phyloP scores from a whole-genome alignment of 2,888 invertebrate genomes.

The Epinotia brunnichana region DNA sequence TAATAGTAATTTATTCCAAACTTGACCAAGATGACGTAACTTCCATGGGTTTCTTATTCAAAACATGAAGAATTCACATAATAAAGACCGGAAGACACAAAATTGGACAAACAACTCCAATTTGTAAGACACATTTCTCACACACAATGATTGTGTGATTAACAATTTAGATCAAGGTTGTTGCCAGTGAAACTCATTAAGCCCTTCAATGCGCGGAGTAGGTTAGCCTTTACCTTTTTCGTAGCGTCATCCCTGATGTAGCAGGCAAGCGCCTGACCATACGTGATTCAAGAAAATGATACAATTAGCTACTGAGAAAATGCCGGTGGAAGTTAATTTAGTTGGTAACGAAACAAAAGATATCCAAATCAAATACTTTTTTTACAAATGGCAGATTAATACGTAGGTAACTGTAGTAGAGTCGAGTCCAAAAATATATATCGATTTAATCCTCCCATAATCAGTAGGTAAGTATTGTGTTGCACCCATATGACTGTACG shows the following conservation, averaged over 20 bases:
- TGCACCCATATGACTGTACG: too few relatives aligned
- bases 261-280: neutral
- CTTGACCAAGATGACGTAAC: slow-evolving; percentile 1
- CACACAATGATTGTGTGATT: slow-evolving; percentile 36
- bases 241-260: slow-evolving; percentile 38
- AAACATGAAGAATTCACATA: neutral
- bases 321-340: neutral
- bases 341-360: neutral
- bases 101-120: slow-evolving; percentile 5
- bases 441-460: too few relatives aligned
- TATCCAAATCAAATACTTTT: neutral
- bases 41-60: neutral
- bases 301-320: slow-evolving; percentile 6
- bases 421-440: too few relatives aligned
- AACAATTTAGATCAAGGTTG: slow-evolving; percentile 49
- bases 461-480: too few relatives aligned
- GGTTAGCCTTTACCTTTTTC: slow-evolving; percentile 49
- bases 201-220: slow-evolving; percentile 47
- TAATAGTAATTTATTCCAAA: neutral
- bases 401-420: too few relatives aligned
- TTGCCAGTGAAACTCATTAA: slow-evolving; percentile 49
- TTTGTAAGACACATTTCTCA: slow-evolving; percentile 26
- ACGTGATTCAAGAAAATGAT: neutral
- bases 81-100: slow-evolving; percentile 8
- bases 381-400: too few relatives aligned